Conservation (phyloP, 2,797 vertebrate genomes). For the Hyperoplus lanceolatus region DNA sequence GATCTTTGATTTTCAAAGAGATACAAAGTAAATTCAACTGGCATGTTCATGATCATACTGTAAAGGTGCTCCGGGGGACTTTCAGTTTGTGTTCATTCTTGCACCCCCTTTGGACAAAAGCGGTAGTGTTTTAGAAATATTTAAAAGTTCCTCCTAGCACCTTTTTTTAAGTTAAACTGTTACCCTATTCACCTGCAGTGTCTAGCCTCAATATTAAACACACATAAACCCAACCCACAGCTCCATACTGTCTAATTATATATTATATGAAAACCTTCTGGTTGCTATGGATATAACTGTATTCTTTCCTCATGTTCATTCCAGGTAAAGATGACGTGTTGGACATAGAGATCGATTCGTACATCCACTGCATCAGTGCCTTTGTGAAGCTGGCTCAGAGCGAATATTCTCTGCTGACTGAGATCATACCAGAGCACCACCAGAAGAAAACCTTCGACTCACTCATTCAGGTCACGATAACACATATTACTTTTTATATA, state of each 20-base stretch:
- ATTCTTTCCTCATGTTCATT: slow-evolving; percentile 32
- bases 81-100: no score
- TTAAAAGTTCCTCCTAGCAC: no score
- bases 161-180: no score
- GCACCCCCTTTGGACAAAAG: no score
- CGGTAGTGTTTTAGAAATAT: no score
- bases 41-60: no score
- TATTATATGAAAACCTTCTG: neutral
- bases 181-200: neutral
- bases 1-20: no score
- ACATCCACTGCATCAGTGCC: slow-evolving; percentile 97
- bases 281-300: slow-evolving; percentile 15
- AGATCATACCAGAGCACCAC: slow-evolving; percentile 96
- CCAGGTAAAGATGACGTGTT: slow-evolving; percentile 95
- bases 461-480: slow-evolving; percentile 92
- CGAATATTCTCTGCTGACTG: slow-evolving; percentile 92
- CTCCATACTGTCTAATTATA: neutral
- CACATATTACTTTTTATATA: no score
- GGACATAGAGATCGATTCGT: slow-evolving; percentile 96
- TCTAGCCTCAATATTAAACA: slow-evolving; percentile 13
- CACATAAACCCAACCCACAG: neutral
- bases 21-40: no score
- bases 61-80: no score
- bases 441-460: slow-evolving; percentile 99
- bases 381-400: slow-evolving; percentile 98